These are phyloP conservation scores for Circaetus cinerascens DNA, from an alignment of 2,113 vertebrate species.

Conservation along the genomic window DNA sequence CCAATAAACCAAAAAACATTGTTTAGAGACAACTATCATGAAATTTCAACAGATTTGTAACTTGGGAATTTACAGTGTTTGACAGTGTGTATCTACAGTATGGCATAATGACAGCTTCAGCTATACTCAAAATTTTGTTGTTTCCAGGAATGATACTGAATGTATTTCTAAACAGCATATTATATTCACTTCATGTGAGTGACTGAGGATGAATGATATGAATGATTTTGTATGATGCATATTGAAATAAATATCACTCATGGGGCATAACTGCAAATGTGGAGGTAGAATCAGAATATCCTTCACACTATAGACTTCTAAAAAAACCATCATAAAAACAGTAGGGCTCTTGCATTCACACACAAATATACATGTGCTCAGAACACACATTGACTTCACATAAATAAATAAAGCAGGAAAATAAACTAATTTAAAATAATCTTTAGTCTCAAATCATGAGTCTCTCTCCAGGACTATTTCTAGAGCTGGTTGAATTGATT, in stretches of 20 bases:
- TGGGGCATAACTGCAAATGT: background rate
- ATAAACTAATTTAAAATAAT: background rate
- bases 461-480: background rate
- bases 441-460: background rate
- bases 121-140: background rate
- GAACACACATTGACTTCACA: background rate
- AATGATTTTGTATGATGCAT: background rate
- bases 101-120: conserved; percentile 1
- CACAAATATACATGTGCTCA: background rate
- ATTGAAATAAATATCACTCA: background rate
- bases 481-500: background rate
- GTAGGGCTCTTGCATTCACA: background rate
- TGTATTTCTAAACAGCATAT: background rate
- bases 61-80: conserved; percentile 7
- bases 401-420: background rate
- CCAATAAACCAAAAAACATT: background rate
- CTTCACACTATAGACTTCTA: background rate
- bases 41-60: conserved; percentile 1
- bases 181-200: background rate
- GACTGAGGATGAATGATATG: background rate
- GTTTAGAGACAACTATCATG: background rate
- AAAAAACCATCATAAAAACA: background rate
- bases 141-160: background rate
- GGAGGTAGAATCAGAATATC: background rate
- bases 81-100: background rate